phyloP scores from a whole-genome alignment of 92 coral and sea anemone species.

The Actinostola sp. region DNA sequence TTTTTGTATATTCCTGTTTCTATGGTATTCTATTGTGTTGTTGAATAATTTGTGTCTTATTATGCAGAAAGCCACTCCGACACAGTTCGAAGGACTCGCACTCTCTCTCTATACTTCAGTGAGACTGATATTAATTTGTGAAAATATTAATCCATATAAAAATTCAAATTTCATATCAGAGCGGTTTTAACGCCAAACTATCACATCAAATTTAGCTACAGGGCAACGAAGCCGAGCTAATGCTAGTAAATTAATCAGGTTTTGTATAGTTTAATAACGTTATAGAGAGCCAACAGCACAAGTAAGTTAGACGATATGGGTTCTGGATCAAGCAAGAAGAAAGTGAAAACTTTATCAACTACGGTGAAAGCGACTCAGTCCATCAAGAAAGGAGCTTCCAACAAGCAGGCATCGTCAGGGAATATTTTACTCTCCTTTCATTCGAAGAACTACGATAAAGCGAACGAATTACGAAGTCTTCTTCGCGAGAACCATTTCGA shows the following conservation, averaged over 20 bases:
- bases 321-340: constrained; percentile 40
- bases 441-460: constrained; percentile 54
- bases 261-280: too few relatives aligned
- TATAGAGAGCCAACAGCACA: too few relatives aligned
- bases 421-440: constrained; percentile 56
- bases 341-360: constrained; percentile 2
- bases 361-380: constrained; percentile 18
- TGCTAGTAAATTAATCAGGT: too few relatives aligned
- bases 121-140: too few relatives aligned
- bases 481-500: constrained; percentile 41
- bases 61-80: neutral
- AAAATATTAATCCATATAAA: too few relatives aligned
- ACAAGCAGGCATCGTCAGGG: neutral
- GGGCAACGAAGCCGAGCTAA: too few relatives aligned
- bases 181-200: neutral
- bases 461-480: constrained; percentile 35
- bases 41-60: constrained; percentile 1
- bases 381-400: neutral
- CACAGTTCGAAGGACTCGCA: neutral
- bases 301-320: constrained; percentile 15
- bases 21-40: neutral
- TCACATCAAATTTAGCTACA: neutral
- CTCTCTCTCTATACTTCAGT: too few relatives aligned
- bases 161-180: too few relatives aligned
- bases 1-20: neutral